phyloP scores from a whole-genome alignment of 2,888 invertebrate species.

The Dicranocentrus wangi region DNA sequence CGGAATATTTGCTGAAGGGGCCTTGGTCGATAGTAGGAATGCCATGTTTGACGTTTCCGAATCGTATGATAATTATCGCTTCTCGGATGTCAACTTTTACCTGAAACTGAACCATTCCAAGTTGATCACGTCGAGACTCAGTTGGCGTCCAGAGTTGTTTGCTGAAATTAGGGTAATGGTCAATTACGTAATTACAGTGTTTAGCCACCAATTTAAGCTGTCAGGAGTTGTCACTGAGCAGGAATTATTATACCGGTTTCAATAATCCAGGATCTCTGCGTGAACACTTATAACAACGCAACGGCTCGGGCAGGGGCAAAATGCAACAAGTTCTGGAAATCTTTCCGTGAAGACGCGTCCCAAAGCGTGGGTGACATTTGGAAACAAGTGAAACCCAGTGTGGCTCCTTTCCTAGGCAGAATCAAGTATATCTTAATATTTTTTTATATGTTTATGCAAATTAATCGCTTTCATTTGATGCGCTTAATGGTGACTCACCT shows the following conservation, averaged over 20 bases:
- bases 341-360: conserved; percentile 78
- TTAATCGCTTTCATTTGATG: too few relatives aligned
- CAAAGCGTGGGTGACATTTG: conserved; percentile 83
- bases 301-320: conserved; percentile 43
- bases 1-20: conserved; percentile 70
- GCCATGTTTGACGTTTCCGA: conserved; percentile 86
- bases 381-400: conserved; percentile 83
- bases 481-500: too few relatives aligned
- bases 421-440: conserved; percentile 75
- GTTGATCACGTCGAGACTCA: conserved; percentile 84
- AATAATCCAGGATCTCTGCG: conserved; percentile 61
- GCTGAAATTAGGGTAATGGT: conserved; percentile 54
- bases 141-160: conserved; percentile 78
- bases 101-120: conserved; percentile 88
- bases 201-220: not conserved
- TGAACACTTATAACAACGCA: conserved; percentile 50
- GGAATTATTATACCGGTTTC: too few relatives aligned
- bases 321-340: conserved; percentile 64
- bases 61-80: conserved; percentile 85
- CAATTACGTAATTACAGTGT: not conserved
- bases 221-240: too few relatives aligned
- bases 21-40: conserved; percentile 80
- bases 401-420: conserved; percentile 80
- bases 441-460: too few relatives aligned
- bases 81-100: conserved; percentile 86